Percentiles rank a stretch among this genome's conserved stretches.
phyloP scores from a whole-genome alignment of 2,797 vertebrate genomes.

The Denticeps clupeoides region DNA sequence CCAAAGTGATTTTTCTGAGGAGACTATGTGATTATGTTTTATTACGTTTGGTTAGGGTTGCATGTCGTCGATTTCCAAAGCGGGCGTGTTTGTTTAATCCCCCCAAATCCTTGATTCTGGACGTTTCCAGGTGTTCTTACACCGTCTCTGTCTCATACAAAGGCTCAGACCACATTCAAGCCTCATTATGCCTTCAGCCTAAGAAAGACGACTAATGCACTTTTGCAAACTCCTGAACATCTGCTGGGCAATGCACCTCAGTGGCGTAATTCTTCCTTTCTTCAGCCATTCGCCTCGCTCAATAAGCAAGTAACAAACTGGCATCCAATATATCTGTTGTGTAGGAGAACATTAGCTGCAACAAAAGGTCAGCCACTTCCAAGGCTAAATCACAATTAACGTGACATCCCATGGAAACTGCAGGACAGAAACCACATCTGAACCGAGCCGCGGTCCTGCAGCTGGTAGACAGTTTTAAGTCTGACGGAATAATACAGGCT shows the following conservation, averaged over 20 bases:
- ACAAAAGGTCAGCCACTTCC: constrained; percentile 14
- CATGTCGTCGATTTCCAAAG: not conserved
- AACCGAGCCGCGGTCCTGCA: constrained; percentile 38
- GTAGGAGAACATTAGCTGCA: constrained; percentile 12
- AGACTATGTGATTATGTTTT: too few species aligned
- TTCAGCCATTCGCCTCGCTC: not conserved
- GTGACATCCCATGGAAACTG: constrained; percentile 4
- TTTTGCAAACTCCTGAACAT: constrained; percentile 35
- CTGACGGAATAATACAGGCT: constrained; percentile 31
- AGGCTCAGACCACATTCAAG: constrained; percentile 17
- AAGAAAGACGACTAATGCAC: constrained; percentile 17
- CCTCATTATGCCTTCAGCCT: constrained; percentile 17
- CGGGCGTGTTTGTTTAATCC: constrained; percentile 1
- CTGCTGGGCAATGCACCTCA: constrained; percentile 33
- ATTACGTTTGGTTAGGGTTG: too few species aligned
- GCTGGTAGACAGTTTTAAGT: constrained; percentile 33
- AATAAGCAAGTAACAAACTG: not conserved
- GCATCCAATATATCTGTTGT: constrained; percentile 1
- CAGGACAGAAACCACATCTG: constrained; percentile 47
- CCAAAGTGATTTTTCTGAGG: too few species aligned
- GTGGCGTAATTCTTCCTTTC: constrained; percentile 4
- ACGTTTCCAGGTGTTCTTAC: constrained; percentile 31
- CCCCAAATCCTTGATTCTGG: constrained; percentile 5
- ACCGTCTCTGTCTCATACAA: not conserved
- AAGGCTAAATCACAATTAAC: constrained; percentile 9